Base-by-base conservation (phyloP, 2,113 vertebrate species). In the Tachycineta bicolor region DNA sequence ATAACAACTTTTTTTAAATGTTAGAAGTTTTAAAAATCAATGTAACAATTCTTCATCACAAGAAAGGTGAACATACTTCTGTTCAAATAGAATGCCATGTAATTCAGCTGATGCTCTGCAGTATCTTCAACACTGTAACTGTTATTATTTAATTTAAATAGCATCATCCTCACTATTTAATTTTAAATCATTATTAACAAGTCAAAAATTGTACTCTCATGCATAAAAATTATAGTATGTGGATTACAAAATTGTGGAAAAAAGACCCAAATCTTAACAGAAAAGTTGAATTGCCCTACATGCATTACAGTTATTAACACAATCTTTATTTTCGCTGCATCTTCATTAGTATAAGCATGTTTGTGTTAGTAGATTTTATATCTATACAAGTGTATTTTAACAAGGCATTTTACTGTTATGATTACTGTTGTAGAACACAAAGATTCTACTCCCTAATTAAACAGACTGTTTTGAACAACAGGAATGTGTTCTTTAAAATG, bases 1-100 rank as follows among this genome's bases (percentile, higher is more conserved):
- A 26, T 69, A 56, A 47, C 0, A 0, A 24, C 4, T 52, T 49
- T n/a, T 1, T 6, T 79, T 33, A 55, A 70, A 47, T 28, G 2
- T 55, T 6, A 58, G 5, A 5, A 17, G 5, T 50, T 37, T 75
- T 23, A 6, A 37, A 82, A 71, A 47, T 20, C 2, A 3, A 2
- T 53, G 16, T 29, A 47, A 47, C 7, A 68, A 21, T 68, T 70
- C 28, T 75, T 14, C 13, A 34, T 50, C 21, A 55, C 22, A 58
- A 87, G 44, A 44, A 14, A 50, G 19, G 6, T 46, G 11, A 58
- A 37, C 39, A 43, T 25, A 21, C 1, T 34, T 79, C 18, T 25
- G 16, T 31, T 82, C 12, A 39, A 64, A 25, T 49, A 25, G 2
- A 28, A 26, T 18, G 16, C 4, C 0, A 0, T 34, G 6, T 29